These are phyloP conservation scores for Ctenicera cuprea DNA, from an alignment of 2,888 invertebrate genomes.

Conservation along the genomic window DNA sequence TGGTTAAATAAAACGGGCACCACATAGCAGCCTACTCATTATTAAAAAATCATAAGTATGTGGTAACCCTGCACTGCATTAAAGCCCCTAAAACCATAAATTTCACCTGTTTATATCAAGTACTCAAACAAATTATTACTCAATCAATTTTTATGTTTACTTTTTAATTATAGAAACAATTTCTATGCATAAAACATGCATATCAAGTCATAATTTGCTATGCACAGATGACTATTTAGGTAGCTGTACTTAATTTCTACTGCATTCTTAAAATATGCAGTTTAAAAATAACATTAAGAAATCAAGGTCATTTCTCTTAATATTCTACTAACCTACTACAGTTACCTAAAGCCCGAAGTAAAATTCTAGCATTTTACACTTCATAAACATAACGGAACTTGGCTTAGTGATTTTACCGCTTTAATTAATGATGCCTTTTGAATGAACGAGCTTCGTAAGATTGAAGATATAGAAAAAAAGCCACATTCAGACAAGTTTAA, in stretches of 20 bases:
- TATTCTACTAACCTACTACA: constrained; percentile 29
- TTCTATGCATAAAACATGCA: no score
- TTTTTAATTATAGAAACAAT: no score
- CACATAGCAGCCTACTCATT: no score
- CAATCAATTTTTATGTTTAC: no score
- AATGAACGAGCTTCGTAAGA: not conserved
- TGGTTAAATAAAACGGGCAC: no score
- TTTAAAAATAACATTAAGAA: constrained; percentile 8
- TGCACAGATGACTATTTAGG: no score
- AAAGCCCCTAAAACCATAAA: no score
- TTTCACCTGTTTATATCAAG: no score
- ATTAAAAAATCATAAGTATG: no score
- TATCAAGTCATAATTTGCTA: no score
- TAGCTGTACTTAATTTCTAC: not conserved
- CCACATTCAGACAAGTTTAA: not conserved
- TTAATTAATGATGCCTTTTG: constrained; percentile 16
- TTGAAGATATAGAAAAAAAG: not conserved
- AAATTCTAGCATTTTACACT: constrained; percentile 8
- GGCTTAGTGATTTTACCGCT: not conserved
- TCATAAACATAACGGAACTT: constrained; percentile 15
- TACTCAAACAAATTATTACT: no score
- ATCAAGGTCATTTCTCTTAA: constrained; percentile 22
- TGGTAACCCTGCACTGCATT: no score
- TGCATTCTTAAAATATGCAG: not conserved
- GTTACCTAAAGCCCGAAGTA: not conserved